These are phyloP conservation scores for Cyrtorhinus lividipennis DNA, from an alignment of 1,140 invertebrate genomes.

Conservation along the genomic window DNA sequence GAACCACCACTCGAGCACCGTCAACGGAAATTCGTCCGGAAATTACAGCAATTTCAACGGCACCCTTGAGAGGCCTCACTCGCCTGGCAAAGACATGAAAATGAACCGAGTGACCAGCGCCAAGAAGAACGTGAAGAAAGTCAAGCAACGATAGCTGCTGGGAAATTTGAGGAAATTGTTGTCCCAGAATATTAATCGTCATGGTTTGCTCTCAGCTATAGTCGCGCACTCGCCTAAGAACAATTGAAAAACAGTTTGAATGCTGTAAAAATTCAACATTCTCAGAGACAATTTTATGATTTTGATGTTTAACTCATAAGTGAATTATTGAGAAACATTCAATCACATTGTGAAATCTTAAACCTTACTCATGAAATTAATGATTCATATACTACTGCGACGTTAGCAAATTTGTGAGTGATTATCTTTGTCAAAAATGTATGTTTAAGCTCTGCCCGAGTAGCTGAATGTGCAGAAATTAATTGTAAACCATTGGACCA, in stretches of 20 bases:
- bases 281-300: not conserved
- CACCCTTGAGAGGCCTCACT: conserved; percentile 9
- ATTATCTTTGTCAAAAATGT: too few species aligned
- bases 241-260: not conserved
- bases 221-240: not conserved
- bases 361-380: too few species aligned
- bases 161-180: not conserved
- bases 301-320: too few species aligned
- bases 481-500: too few species aligned
- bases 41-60: conserved; percentile 18
- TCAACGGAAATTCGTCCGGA: conserved; percentile 12
- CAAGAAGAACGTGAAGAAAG: conserved; percentile 24
- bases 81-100: conserved; percentile 21
- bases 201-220: not conserved
- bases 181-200: not conserved
- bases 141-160: conserved; percentile 21
- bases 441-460: too few species aligned
- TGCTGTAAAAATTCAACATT: not conserved
- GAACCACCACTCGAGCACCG: conserved; percentile 19
- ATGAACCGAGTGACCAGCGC: conserved; percentile 12
- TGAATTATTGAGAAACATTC: too few species aligned
- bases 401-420: too few species aligned
- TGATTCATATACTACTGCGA: too few species aligned
- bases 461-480: too few species aligned
- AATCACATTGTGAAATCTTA: too few species aligned